Base-by-base conservation (phyloP, 2,113 vertebrate species). In the Pterocles orientalis region DNA sequence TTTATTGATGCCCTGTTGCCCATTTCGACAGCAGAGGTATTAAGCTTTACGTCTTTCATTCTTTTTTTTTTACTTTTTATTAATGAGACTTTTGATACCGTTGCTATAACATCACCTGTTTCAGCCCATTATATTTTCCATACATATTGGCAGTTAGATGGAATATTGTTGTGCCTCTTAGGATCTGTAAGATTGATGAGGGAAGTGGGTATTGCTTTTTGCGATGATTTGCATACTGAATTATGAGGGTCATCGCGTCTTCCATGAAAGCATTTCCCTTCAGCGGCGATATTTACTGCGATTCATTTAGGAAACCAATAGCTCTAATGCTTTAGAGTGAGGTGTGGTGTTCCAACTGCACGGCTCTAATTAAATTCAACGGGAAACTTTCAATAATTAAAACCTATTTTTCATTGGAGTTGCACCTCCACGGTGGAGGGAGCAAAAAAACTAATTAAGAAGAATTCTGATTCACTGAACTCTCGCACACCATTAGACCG, bases 341-440 rank as follows among this genome's bases (percentile, higher is more conserved):
- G 54, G 33, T 58, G 61, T 23, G 75, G 86, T 33, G 39, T 82
- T 39, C 65, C 11, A 26, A 81, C 28, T 8, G 39, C 47, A 33
- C 33, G 56, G 18, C 92, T 57, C 56, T 75, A 31, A 91, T 93
- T 95, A 95, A 94, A 86, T 86, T 51, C 50, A 53, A 69, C 31
- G 62, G 84, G 66, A 78, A 77, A 77, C 60, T 92, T 81, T 25
- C 48, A 69, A 51, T 75, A 92, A 86, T 81, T 85, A 96, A 92
- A 76, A 41, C 51, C 90, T 66, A 68, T 61, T 57, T 66, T 88
- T 90, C 78, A 82, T 60, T 47, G 61, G 86, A 83, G 75, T 14
- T 73, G 51, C 24, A 29, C 69, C 66, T 60, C 58, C 62, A 9
- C 68, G 14, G 24, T 21, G 18, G 53, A 82, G 76, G 51, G 48